Conservation (phyloP, 2,113 vertebrate genomes). For the Pycnonotus jocosus region DNA sequence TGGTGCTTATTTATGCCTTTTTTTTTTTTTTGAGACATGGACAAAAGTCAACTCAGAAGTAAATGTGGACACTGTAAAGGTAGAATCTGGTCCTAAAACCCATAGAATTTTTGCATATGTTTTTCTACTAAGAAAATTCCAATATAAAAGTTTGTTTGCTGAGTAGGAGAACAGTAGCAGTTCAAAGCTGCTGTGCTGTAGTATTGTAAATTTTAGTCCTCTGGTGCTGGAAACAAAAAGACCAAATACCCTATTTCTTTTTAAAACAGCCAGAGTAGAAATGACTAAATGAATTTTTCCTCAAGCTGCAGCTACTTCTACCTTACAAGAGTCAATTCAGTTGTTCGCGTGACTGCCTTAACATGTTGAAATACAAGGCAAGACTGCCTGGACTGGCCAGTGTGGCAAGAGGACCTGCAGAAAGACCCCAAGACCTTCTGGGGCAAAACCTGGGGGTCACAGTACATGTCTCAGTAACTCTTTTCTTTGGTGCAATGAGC, state of each 20-base stretch:
- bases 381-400: neutral
- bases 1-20: neutral
- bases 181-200: neutral
- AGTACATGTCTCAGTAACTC: accelerated
- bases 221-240: neutral
- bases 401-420: neutral
- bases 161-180: neutral
- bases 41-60: neutral
- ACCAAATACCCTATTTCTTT: neutral
- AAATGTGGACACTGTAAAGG: neutral
- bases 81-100: neutral
- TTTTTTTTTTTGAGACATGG: neutral
- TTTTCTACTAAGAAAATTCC: neutral
- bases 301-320: neutral
- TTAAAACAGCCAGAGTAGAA: neutral
- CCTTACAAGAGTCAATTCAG: neutral
- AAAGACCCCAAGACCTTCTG: neutral
- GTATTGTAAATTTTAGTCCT: neutral
- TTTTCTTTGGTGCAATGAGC: accelerated
- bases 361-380: neutral
- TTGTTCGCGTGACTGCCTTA: neutral
- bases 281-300: neutral
- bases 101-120: neutral
- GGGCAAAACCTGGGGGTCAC: neutral
- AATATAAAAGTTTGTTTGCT: neutral